Conservation (phyloP, 1,140 invertebrate genomes). For the Pseudomyrmex cubaensis region DNA sequence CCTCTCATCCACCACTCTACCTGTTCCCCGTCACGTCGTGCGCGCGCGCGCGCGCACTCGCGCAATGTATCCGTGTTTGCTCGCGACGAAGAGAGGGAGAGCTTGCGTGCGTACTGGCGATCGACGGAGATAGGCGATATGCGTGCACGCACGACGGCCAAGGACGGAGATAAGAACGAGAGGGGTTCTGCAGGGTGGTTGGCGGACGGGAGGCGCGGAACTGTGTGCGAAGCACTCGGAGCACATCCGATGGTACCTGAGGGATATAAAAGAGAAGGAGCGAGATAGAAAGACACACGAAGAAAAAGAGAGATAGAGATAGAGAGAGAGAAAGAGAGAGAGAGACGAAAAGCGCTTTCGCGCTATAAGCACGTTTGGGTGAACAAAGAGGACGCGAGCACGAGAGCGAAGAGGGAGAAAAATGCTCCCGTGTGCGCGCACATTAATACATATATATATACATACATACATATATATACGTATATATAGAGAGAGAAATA, state of each 20-base stretch:
- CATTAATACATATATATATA: background rate
- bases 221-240: conserved; percentile 13
- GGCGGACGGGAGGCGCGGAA: background rate
- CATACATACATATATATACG: no score
- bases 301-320: background rate
- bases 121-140: conserved; percentile 44
- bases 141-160: conserved; percentile 53
- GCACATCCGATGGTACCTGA: conserved; percentile 4
- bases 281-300: background rate
- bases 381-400: conserved; percentile 28
- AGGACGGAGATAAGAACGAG: conserved; percentile 44
- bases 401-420: conserved; percentile 13
- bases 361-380: background rate
- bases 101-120: conserved; percentile 41
- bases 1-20: conserved; percentile 28
- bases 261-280: background rate
- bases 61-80: conserved; percentile 27
- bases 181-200: background rate
- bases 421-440: conserved; percentile 10
- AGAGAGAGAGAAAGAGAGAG: background rate
- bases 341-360: background rate
- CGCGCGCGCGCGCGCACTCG: conserved; percentile 23
- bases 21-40: conserved; percentile 31
- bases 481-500: no score
- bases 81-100: conserved; percentile 31